A percentile compares a stretch with the other conserved stretches of the same genome.
phyloP scores from a whole-genome alignment of 2,113 vertebrate species.

The Fregata magnificens region DNA sequence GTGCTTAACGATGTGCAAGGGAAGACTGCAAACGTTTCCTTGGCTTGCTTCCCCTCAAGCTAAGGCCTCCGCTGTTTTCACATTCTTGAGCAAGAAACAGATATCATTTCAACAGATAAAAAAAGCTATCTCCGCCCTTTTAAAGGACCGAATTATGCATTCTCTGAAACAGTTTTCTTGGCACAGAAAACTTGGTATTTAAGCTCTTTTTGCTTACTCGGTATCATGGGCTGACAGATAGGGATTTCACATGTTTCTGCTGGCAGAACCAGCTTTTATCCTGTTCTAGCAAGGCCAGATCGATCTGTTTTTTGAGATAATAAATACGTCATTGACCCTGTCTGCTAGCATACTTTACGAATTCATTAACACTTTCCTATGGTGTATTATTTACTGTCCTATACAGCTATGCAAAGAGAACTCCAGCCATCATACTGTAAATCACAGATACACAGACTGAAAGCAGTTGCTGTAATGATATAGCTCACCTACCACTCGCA shows the following conservation, averaged over 20 bases:
- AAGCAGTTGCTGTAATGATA: background rate
- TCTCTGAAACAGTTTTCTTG: background rate
- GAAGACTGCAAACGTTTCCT: background rate
- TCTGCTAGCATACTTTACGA: slow-evolving; percentile 9
- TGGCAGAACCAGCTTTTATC: slow-evolving; percentile 34
- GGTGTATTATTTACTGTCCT: slow-evolving; percentile 46
- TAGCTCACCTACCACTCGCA: background rate
- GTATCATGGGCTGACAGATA: background rate
- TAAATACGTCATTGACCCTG: slow-evolving; percentile 23
- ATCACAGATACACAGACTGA: slow-evolving; percentile 7
- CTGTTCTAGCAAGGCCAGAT: slow-evolving; percentile 22
- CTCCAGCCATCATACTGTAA: background rate
- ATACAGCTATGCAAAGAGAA: background rate
- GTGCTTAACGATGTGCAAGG: background rate
- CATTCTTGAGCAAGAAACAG: background rate
- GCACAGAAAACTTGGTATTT: background rate
- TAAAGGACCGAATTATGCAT: background rate
- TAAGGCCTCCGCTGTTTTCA: background rate
- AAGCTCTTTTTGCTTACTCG: background rate
- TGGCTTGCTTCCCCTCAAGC: background rate
- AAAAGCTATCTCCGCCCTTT: background rate
- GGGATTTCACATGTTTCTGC: background rate
- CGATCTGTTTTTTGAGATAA: slow-evolving; percentile 50
- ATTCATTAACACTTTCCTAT: slow-evolving; percentile 20
- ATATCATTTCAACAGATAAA: background rate